Conservation (phyloP, 2,113 vertebrate species). For the Scomber japonicus region DNA sequence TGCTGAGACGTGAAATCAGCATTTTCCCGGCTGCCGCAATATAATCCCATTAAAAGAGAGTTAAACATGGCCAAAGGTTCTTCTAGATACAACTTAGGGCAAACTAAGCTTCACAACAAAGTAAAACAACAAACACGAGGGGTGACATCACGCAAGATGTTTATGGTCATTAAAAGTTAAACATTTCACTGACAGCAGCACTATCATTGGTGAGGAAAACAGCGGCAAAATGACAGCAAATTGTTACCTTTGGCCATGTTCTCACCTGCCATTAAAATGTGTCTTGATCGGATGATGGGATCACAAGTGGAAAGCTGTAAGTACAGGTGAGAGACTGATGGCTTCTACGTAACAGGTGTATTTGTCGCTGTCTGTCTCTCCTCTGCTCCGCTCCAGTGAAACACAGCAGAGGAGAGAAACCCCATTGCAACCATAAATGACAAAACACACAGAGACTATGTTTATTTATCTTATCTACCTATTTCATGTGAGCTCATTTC, state of each 20-base stretch:
- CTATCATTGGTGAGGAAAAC: constrained; percentile 2
- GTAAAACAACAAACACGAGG: constrained; percentile 32
- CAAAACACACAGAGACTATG: too few species aligned
- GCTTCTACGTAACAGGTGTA: too few species aligned
- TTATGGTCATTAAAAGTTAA: constrained; percentile 11
- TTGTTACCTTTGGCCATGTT: background rate
- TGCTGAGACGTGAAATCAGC: constrained; percentile 46
- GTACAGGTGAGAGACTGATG: too few species aligned
- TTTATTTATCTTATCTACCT: too few species aligned
- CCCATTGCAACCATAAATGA: too few species aligned
- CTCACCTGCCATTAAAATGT: too few species aligned
- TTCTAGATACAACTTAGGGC: background rate
- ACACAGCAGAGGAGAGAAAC: too few species aligned
- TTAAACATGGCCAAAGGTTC: constrained; percentile 39
- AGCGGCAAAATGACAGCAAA: constrained; percentile 1
- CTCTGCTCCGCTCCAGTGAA: too few species aligned
- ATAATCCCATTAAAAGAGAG: constrained; percentile 53
- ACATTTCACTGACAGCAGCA: constrained; percentile 13
- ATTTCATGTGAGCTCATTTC: too few species aligned
- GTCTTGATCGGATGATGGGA: too few species aligned
- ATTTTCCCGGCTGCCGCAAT: constrained; percentile 20
- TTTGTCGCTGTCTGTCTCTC: too few species aligned
- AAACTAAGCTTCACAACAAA: constrained; percentile 4
- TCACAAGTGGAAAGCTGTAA: too few species aligned
- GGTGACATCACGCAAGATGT: constrained; percentile 33